A percentile compares a stretch with the other conserved stretches of the same genome.
Evolutionary conservation across 2,888 invertebrate species (phyloP).

Genomic region (Pseudoips prasinana): DNA sequence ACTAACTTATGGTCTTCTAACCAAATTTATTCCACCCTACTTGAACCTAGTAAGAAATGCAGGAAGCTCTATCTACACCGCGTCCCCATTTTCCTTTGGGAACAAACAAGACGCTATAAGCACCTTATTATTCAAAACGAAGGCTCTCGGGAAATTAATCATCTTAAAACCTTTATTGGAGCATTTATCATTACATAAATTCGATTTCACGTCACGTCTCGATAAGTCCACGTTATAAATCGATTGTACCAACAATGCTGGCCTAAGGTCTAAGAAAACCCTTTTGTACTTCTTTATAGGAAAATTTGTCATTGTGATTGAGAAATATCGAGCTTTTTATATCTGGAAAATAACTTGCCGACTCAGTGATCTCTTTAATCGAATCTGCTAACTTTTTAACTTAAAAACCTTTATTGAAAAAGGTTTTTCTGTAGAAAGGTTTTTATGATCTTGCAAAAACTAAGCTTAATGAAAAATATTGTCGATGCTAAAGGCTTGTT

Average conservation of each 20-base stretch:
- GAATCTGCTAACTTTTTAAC: no score
- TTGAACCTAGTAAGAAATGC: no score
- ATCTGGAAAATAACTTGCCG: constrained; percentile 19
- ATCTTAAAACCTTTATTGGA: constrained; percentile 7
- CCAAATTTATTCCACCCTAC: no score
- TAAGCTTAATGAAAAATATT: no score
- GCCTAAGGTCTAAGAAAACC: constrained; percentile 15
- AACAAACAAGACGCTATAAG: no score
- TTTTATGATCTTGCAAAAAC: no score
- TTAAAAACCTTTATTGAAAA: no score
- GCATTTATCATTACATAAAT: constrained; percentile 19
- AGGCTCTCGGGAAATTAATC: constrained; percentile 5
- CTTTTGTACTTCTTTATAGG: constrained; percentile 16
- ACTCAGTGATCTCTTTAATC: constrained; percentile 18
- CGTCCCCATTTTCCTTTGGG: no score
- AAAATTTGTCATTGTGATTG: constrained; percentile 25
- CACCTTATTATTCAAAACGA: not conserved
- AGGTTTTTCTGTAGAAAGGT: no score
- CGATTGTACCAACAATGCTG: constrained; percentile 19
- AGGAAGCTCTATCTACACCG: no score
- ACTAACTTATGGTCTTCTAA: no score
- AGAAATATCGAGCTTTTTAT: constrained; percentile 18
- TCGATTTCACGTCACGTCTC: constrained; percentile 20
- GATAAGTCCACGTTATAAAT: constrained; percentile 15
- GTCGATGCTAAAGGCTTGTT: no score